Base-by-base conservation (phyloP, 2,797 vertebrate genomes). In the Enteromius unitaeniatus region DNA sequence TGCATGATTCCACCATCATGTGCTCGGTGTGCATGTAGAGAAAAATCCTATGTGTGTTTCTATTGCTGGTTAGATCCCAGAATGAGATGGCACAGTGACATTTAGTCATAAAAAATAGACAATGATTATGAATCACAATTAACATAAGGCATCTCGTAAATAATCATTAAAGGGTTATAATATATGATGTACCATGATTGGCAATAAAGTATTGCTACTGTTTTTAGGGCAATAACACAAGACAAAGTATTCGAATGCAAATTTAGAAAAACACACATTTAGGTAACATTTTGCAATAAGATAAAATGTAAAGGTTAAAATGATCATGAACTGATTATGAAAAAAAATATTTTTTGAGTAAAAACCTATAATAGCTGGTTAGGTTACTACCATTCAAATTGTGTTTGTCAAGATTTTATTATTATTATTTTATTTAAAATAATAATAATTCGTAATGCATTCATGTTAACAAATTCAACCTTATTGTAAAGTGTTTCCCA, bases 91-190 rank as follows among this genome's bases (percentile, higher is more conserved):
- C 90, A 91, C 89, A 81, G 31, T 82, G 23, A 84, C 68, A 60
- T 86, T 77, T 78, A 42, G 19, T 31, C 37, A 47, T 73, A 69
- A 83, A 70, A 58, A 70, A 81, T n/a, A 77, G 4, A 83, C 14
- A 68, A 72, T 67, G 55, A 79, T 84, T 82, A 51, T n/a, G 85
- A 79, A 85, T 76, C 51, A 60, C 10, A 26, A 88, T 81, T 75
- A 79, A 65, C 65, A 80, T 87, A 89, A 90, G 86, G 86, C 84
- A 88, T 88, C 40, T 47, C 11, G 26, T 64, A 64, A 47, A 80
- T 40, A 83, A 47, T 88, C 47, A 86, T 88, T 88, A 89, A 87
- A 91, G 81, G 89, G 86, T 89, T 88, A 85, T 49, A 80, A 84
- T 86, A 85, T 82, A 67, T 81, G 53, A 87, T 64, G 83, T 78